Evolutionary conservation across 2,888 invertebrate species (phyloP), one percentile per base, ranked within the genome.

Genomic region (Euplexia lucipara): DNA sequence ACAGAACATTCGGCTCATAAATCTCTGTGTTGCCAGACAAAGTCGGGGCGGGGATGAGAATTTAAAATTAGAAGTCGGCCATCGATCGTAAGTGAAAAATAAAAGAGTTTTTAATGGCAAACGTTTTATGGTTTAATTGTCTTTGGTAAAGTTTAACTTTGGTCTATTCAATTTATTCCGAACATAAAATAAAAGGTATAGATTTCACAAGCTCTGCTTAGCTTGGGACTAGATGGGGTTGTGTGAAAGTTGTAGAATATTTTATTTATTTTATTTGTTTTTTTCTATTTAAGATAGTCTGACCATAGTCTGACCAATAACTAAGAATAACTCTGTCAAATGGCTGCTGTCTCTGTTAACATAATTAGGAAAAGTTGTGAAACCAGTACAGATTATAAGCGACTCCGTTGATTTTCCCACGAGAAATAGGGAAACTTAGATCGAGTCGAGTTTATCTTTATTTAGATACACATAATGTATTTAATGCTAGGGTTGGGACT

Each of bases 401-500:
- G 18, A 10, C 39, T 26, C 44, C 18, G 14, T 47, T 37, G 26
- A 47, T 42, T 74, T 73, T 73, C 73, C 66, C 74, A 78, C 58
- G 78, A 78, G 73, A 78, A 59, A 78, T 54, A 49, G 78, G 78
- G 74, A 73, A 73, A 72, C 73, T 74, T 48, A 54, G 44, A 56
- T 48, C 56, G 44, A 77, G 56, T 51, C 47, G 0, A 51, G 42
- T 77, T 56, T 71, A 70, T 76, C 77, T 77, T 52, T 77, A 71
- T 70, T 75, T 76, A 76, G 71, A 56, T 30, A 51, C 47, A 51
- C 37, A 56, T 72, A 52, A 63, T 44, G 61, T 37, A 34, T 0
- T 8, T 16, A 42, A 61, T 60, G 32, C 35, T 42, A 54, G 45
- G 65, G 78, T 56, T 18, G 12, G 18, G 34, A 56, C 64, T 72